Percentiles rank a stretch among this genome's conserved stretches.
These are phyloP conservation scores for Andrena marginata DNA, from an alignment of 2,888 invertebrate genomes.

Conservation along the genomic window DNA sequence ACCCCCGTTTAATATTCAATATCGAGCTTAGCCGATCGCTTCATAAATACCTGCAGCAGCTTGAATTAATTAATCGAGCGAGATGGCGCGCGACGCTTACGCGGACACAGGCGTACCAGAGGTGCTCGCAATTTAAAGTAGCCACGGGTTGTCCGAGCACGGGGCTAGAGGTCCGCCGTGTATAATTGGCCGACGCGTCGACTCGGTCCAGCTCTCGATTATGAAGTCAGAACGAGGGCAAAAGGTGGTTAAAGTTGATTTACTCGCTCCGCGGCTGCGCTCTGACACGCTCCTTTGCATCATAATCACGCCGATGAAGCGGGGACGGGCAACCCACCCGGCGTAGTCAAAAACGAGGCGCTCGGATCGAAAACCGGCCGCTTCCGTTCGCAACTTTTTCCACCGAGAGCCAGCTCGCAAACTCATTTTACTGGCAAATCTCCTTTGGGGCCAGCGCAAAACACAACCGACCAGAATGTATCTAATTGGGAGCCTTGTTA, in stretches of 20 bases:
- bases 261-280: constrained; percentile 39
- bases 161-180: constrained; percentile 61
- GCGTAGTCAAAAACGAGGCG: neutral
- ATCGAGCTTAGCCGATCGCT: constrained; percentile 1
- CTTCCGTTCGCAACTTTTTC: neutral
- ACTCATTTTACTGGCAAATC: neutral
- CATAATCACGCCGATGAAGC: constrained; percentile 41
- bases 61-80: constrained; percentile 23
- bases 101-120: neutral
- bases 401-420: neutral
- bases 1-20: constrained; percentile 19
- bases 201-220: constrained; percentile 56
- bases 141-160: constrained; percentile 3
- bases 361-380: neutral
- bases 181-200: constrained; percentile 72
- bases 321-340: constrained; percentile 7
- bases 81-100: neutral
- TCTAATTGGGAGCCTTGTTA: neutral
- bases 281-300: constrained; percentile 43
- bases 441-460: neutral
- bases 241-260: constrained; percentile 62
- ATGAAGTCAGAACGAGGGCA: constrained; percentile 55
- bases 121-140: constrained; percentile 38
- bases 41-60: neutral
- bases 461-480: neutral